Conservation (phyloP, 2,888 invertebrate species). For the Tholera decimalis region DNA sequence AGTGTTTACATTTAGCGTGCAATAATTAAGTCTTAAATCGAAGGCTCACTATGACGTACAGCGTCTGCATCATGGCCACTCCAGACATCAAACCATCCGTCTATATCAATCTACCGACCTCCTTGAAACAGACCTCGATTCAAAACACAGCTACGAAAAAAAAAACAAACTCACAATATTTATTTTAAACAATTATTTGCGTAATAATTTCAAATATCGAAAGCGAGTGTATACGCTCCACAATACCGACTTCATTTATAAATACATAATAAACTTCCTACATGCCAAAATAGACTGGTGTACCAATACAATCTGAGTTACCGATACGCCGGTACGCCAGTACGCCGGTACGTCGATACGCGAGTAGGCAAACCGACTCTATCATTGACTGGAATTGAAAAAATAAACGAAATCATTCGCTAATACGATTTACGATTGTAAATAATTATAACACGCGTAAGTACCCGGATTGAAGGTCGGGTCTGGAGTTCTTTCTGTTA, state of each 20-base stretch:
- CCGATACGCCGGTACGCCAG: conserved; percentile 65
- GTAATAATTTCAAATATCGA: conserved; percentile 55
- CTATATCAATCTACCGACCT: conserved; percentile 23
- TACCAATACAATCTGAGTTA: conserved; percentile 62
- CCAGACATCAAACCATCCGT: conserved; percentile 31
- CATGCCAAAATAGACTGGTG: conserved; percentile 70
- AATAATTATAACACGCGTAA: conserved; percentile 80
- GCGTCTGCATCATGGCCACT: conserved; percentile 26
- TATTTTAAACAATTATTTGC: conserved; percentile 62
- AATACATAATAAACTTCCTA: conserved; percentile 74
- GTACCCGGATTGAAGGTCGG: conserved; percentile 68
- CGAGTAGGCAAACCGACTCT: conserved; percentile 67
- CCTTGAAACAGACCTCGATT: conserved; percentile 49
- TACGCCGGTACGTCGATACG: conserved; percentile 58
- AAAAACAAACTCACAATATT: conserved; percentile 48
- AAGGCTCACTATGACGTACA: conserved; percentile 26
- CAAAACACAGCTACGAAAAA: conserved; percentile 41
- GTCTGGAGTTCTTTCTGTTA: conserved; percentile 66
- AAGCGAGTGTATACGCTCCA: conserved; percentile 57
- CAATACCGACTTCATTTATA: conserved; percentile 67
- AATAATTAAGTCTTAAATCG: conserved; percentile 43
- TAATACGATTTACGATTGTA: conserved; percentile 82
- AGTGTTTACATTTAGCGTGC: conserved; percentile 30
- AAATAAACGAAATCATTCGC: conserved; percentile 83
- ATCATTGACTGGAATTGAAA: conserved; percentile 79